Conservation (phyloP, 2,113 vertebrate genomes). For the Hypomesus transpacificus region DNA sequence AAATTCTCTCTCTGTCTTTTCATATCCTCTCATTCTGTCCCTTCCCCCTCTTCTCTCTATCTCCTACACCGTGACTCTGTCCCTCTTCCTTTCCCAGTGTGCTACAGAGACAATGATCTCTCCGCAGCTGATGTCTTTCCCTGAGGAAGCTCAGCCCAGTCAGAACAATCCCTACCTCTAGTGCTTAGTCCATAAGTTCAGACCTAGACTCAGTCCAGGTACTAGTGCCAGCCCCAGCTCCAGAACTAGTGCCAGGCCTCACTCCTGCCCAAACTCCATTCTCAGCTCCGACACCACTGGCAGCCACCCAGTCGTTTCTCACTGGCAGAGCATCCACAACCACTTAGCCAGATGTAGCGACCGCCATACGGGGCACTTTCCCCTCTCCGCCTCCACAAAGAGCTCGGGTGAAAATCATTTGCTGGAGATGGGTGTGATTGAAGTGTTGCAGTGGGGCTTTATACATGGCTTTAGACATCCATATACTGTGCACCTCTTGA, state of each 20-base stretch:
- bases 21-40: neutral
- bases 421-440: too few species aligned
- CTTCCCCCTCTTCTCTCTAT: neutral
- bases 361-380: neutral
- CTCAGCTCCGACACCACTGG: neutral
- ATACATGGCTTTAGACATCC: too few species aligned
- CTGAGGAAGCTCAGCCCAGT: too few species aligned
- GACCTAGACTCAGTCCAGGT: too few species aligned
- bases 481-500: neutral
- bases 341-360: slow-evolving; percentile 15
- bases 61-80: neutral
- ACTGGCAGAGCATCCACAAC: neutral
- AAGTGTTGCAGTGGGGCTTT: too few species aligned
- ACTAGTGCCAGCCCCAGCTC: neutral
- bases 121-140: neutral
- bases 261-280: neutral
- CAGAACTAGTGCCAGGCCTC: neutral
- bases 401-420: too few species aligned
- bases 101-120: neutral
- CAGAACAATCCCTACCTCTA: too few species aligned
- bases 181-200: too few species aligned
- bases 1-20: neutral
- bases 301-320: slow-evolving; percentile 4
- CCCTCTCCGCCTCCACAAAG: neutral
- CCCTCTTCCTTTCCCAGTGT: neutral